A percentile compares a stretch with the other conserved stretches of the same genome.
Evolutionary conservation across 1,140 invertebrate species (phyloP).

Genomic region (Drosophila erecta): DNA sequence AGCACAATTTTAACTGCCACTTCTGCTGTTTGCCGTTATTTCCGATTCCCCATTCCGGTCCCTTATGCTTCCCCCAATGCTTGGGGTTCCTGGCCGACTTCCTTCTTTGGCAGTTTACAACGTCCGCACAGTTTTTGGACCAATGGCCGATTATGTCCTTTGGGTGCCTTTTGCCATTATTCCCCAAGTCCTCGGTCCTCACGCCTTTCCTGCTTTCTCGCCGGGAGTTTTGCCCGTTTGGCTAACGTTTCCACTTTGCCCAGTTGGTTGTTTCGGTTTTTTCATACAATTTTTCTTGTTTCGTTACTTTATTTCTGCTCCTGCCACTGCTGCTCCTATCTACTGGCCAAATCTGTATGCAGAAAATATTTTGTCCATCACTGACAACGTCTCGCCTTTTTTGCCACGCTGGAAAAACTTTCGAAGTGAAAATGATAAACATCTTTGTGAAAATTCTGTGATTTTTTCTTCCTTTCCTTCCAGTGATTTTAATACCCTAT

Average conservation of each 20-base stretch:
- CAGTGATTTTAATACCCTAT: slow-evolving; percentile 25
- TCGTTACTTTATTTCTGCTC: slow-evolving; percentile 39
- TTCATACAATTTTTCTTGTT: slow-evolving; percentile 23
- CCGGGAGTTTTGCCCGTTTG: slow-evolving; percentile 4
- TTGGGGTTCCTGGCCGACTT: slow-evolving; percentile 12
- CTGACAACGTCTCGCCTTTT: slow-evolving; percentile 27
- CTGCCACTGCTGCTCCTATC: slow-evolving; percentile 57
- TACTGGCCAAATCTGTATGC: slow-evolving; percentile 79
- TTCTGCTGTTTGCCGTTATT: slow-evolving; percentile 58
- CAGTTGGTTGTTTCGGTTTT: slow-evolving; percentile 30
- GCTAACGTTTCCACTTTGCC: slow-evolving; percentile 18
- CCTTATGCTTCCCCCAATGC: background rate
- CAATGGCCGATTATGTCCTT: slow-evolving; percentile 80
- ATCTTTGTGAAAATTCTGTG: slow-evolving; percentile 79
- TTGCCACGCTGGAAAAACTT: slow-evolving; percentile 44
- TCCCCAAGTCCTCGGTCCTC: slow-evolving; percentile 20
- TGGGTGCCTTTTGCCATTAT: slow-evolving; percentile 69
- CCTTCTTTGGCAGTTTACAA: slow-evolving; percentile 63
- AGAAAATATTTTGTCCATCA: slow-evolving; percentile 76
- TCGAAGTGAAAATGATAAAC: slow-evolving; percentile 65
- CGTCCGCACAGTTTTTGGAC: slow-evolving; percentile 67
- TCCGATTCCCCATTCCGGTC: slow-evolving; percentile 37
- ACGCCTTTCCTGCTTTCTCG: background rate
- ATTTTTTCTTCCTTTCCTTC: slow-evolving; percentile 63
- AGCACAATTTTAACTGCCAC: slow-evolving; percentile 79